These are phyloP conservation scores for Pteropus alecto DNA, from an alignment of 2,113 vertebrate genomes.

Conservation along the genomic window DNA sequence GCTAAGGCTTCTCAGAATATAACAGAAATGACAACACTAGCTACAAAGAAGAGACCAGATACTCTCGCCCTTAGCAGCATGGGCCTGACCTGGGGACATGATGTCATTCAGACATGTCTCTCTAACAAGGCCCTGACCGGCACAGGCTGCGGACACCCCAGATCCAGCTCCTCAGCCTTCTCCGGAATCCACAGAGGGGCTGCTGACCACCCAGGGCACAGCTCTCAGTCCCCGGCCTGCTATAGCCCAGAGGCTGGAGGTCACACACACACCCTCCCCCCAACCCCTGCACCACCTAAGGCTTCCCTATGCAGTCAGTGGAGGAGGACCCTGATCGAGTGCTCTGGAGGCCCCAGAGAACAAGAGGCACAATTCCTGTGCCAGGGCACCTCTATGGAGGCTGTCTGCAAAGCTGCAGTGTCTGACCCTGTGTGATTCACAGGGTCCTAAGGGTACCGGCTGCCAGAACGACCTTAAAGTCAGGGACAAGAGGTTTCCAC, in stretches of 20 bases:
- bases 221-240: neutral
- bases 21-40: neutral
- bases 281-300: no score
- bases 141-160: neutral
- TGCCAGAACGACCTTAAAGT: neutral
- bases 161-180: neutral
- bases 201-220: neutral
- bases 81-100: neutral
- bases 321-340: no score
- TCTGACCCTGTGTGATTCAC: neutral
- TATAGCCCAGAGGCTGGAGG: neutral
- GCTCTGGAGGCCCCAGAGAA: neutral
- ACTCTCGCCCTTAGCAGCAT: no score
- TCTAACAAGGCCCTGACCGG: neutral
- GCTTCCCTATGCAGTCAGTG: no score
- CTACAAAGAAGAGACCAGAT: neutral
- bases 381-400: neutral
- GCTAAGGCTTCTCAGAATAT: neutral
- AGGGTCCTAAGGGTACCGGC: rapidly evolving
- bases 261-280: neutral
- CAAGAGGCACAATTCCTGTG: no score
- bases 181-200: neutral
- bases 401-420: neutral
- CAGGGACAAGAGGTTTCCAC: neutral
- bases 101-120: rapidly evolving